Conservation (phyloP, 2,888 invertebrate species). For the Notocelia uddmanniana region DNA sequence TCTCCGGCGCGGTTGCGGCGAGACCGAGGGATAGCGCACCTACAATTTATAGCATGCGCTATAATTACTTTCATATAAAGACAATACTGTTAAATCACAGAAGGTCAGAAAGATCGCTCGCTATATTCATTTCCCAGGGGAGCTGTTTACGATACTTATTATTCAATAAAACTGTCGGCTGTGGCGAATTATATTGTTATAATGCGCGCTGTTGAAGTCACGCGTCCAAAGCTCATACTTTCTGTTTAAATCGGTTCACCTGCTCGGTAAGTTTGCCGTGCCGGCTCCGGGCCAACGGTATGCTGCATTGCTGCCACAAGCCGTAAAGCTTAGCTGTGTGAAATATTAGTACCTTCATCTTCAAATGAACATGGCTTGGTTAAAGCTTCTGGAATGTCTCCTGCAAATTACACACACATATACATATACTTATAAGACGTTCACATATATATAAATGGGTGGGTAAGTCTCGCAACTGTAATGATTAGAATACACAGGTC, state of each 20-base stretch:
- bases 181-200: conserved; percentile 58
- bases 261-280: conserved; percentile 12
- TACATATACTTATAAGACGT: neutral
- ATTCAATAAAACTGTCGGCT: conserved; percentile 73
- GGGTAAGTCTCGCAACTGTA: neutral
- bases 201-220: conserved; percentile 48
- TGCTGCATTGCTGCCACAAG: conserved; percentile 5
- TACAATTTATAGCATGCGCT: conserved; percentile 63
- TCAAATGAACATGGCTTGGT: conserved; percentile 17
- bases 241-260: conserved; percentile 43
- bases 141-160: conserved; percentile 69
- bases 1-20: conserved; percentile 6
- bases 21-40: conserved; percentile 50
- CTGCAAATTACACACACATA: conserved; percentile 4
- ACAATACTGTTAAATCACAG: conserved; percentile 70
- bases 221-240: conserved; percentile 39
- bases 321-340: conserved; percentile 17
- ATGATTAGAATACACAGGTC: conserved; percentile 7
- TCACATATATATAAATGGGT: neutral
- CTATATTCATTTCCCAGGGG: conserved; percentile 60
- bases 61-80: conserved; percentile 71
- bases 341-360: conserved; percentile 17
- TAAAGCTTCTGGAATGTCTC: conserved; percentile 15
- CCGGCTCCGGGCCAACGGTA: conserved; percentile 3
- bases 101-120: conserved; percentile 60